Evolutionary conservation across 2,797 vertebrate genomes (phyloP), one percentile per base, ranked within the genome.

Genomic region (Lagodon rhomboides): DNA sequence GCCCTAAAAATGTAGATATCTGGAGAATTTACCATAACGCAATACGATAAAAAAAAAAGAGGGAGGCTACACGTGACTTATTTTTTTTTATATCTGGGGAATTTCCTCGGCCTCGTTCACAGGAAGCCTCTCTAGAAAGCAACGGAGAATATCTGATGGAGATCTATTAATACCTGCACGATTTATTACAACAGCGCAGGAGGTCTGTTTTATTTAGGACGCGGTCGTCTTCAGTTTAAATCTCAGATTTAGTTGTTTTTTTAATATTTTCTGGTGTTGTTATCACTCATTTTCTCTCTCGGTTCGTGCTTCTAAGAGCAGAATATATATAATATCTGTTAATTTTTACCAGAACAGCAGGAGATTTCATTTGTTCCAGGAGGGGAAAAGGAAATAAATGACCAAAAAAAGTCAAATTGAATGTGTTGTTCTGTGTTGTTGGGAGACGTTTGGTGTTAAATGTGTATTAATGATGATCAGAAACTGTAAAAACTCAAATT

Each of bases 81-180:
- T 34, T 34, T 34, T 34, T 34, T 65, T 34, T 49, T 0, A 87
- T 71, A 63, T 71, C 61, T 34, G 61, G 56, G 61, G 77, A 18
- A 27, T 66, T 49, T 68, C 38, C 73, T 53, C 18, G 55, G 38
- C 59, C 66, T 34, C 16, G 15, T 70, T 73, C 61, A 71, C 25
- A 53, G 53, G 59, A 76, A 41, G 66, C 66, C 54, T 46, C 58
- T 64, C 56, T 62, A 75, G 79, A 71, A 69, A 81, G 75, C 68
- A 61, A 64, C 61, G 59, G 64, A 59, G 51, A 55, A 58, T 66
- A 61, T 54, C 17, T 55, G 47, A 75, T 60, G 60, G 41, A 68
- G 38, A 47, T 64, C 23, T 66, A 60, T 77, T 76, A 62, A 77
- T 80, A 73, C 69, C 60, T 68, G 50, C 49, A 56, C 59, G 27